Evolutionary conservation across 2,888 invertebrate species (phyloP).

Genomic region (Marronus borbonicus): DNA sequence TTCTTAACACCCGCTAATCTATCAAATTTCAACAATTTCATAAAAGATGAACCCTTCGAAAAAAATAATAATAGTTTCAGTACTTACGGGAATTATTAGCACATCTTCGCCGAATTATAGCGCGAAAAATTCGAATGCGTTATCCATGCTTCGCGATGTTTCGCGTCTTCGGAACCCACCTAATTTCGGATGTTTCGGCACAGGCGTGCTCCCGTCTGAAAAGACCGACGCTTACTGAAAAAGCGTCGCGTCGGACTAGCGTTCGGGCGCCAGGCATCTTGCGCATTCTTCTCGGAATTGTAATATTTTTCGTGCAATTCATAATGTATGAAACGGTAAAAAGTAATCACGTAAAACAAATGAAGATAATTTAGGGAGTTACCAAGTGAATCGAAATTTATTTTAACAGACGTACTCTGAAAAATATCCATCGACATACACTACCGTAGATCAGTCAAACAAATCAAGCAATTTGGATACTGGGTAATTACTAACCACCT

Average conservation of each 20-base stretch:
- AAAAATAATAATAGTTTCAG: background rate
- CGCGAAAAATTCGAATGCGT: constrained; percentile 19
- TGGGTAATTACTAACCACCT: too few relatives aligned
- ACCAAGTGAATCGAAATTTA: too few relatives aligned
- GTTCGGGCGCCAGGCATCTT: constrained; percentile 47
- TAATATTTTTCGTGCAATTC: background rate
- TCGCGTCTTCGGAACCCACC: constrained; percentile 14
- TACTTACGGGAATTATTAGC: constrained; percentile 21
- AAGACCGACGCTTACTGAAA: constrained; percentile 53
- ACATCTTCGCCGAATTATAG: constrained; percentile 5
- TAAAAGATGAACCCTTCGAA: background rate
- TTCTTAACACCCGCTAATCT: too few relatives aligned
- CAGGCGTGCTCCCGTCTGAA: constrained; percentile 39
- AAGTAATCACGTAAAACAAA: too few relatives aligned
- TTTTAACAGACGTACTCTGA: too few relatives aligned
- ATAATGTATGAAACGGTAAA: background rate
- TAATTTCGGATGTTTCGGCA: background rate
- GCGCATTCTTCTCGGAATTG: constrained; percentile 51
- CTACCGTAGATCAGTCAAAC: too few relatives aligned
- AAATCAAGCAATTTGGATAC: too few relatives aligned
- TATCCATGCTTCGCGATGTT: constrained; percentile 31
- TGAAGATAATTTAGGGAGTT: too few relatives aligned
- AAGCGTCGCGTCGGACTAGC: constrained; percentile 44
- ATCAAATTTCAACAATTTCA: too few relatives aligned
- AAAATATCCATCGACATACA: too few relatives aligned